Base-by-base conservation (phyloP, 2,113 vertebrate genomes). In the Malaclemys terrapin region DNA sequence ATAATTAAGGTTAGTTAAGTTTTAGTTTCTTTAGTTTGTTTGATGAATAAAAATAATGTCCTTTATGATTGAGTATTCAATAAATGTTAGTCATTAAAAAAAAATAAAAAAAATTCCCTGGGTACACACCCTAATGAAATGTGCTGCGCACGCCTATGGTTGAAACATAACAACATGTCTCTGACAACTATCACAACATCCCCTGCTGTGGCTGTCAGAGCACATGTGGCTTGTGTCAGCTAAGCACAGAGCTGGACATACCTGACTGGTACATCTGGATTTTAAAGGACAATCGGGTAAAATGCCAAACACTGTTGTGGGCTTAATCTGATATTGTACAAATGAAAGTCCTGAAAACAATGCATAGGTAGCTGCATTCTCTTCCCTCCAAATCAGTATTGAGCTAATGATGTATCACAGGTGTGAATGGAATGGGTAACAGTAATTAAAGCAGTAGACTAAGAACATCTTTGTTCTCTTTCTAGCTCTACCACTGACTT, bases 151-250 rank as follows among this genome's bases (percentile, higher is more conserved):
- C 13, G 4, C 50, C 50, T 50, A 50, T 50, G 50, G 13, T 50
- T 50, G 50, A 50, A 50, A 50, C 50, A 50, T 50, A 94, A 82
- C 82, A 96, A 10, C 69, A 38, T 25, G 54, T 25, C 35, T 95
- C 93, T 87, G 50, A 89, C 82, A 24, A 86, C 81, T 91, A 81
- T 82, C 72, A 54, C 80, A 65, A 20, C 24, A 29, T 59, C 93
- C 45, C 85, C 76, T 93, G 83, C 85, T 20, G 65, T 57, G 38
- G 31, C 83, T 91, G 53, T 52, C 49, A 89, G 4, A 78, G 80
- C 10, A 25, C 10, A 42, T 42, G 11, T 45, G 72, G 42, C 49
- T 17, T 1, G 0, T 88, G 93, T 89, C 90, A 88, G 65, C 47
- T 87, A 83, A 87, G 0, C 0, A 50, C 42, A 79, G 4, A 9